These are phyloP conservation scores for Rhabdornis inornatus DNA, from an alignment of 2,113 vertebrate genomes.

Conservation along the genomic window DNA sequence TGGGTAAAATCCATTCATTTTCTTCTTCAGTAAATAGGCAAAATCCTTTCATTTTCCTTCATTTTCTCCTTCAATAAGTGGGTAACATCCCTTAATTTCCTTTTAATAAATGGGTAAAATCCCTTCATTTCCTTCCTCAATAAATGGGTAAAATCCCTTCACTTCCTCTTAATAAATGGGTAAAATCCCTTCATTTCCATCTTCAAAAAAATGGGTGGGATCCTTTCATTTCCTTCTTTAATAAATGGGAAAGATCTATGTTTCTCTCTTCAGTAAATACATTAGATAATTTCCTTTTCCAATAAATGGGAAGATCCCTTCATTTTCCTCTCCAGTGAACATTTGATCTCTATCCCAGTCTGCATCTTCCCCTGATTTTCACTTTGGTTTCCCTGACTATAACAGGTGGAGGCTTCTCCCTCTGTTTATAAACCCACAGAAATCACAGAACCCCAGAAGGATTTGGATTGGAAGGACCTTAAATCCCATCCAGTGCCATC, in stretches of 20 bases:
- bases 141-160: background rate
- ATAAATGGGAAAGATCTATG: too few species aligned
- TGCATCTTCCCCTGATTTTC: too few species aligned
- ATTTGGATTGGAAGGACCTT: background rate
- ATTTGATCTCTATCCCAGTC: too few species aligned
- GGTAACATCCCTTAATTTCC: too few species aligned
- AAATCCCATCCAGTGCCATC: too few species aligned
- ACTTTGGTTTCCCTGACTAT: too few species aligned
- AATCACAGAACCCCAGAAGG: background rate
- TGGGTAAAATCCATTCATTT: too few species aligned
- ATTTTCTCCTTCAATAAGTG: too few species aligned
- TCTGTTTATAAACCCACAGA: background rate
- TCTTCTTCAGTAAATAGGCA: too few species aligned
- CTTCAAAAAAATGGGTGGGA: constrained; percentile 85
- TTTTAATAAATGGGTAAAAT: background rate
- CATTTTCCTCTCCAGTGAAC: constrained; percentile 69
- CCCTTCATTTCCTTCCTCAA: background rate
- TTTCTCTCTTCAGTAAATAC: too few species aligned
- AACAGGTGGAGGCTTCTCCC: too few species aligned
- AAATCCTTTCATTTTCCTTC: background rate
- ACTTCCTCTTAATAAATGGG: constrained; percentile 85
- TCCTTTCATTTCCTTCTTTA: constrained; percentile 64
- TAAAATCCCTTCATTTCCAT: constrained; percentile 78
- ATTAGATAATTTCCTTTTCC: too few species aligned
- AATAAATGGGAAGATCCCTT: constrained; percentile 66